These are phyloP conservation scores for Rhea pennata DNA, from an alignment of 2,113 vertebrate species.

Conservation along the genomic window DNA sequence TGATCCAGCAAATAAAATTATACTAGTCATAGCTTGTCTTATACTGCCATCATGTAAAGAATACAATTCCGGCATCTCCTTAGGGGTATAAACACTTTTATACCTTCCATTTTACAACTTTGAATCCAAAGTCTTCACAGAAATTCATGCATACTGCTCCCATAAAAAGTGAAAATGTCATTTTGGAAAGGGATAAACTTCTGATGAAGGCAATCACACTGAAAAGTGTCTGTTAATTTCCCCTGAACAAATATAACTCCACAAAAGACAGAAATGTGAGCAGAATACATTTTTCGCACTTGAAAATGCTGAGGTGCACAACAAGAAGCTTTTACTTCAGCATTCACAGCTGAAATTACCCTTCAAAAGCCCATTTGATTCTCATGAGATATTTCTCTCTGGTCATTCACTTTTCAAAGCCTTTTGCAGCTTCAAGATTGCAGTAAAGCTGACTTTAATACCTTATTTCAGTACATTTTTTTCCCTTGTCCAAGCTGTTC, in stretches of 20 bases:
- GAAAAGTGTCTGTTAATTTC: constrained; percentile 43
- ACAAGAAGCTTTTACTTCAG: constrained; percentile 14
- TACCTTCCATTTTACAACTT: neutral
- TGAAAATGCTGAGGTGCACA: constrained; percentile 54
- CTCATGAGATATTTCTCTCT: neutral
- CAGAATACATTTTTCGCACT: constrained; percentile 43
- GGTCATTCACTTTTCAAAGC: constrained; percentile 13
- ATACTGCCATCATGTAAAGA: neutral
- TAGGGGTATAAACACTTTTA: neutral
- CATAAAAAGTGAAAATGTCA: neutral
- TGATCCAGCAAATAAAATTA: neutral
- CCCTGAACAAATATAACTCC: constrained; percentile 45
- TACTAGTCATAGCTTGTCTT: neutral
- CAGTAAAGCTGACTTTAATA: constrained; percentile 1
- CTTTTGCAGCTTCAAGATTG: neutral
- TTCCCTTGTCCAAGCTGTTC: neutral
- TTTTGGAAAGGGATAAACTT: constrained; percentile 31
- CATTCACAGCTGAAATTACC: constrained; percentile 15
- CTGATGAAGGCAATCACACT: constrained; percentile 18
- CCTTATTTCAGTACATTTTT: neutral
- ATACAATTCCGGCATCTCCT: neutral
- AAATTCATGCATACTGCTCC: neutral
- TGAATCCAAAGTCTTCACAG: neutral
- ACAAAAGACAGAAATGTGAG: neutral
- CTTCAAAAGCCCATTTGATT: constrained; percentile 18